These are phyloP conservation scores for Arion vulgaris DNA, from an alignment of 1,140 invertebrate genomes.

Conservation along the genomic window DNA sequence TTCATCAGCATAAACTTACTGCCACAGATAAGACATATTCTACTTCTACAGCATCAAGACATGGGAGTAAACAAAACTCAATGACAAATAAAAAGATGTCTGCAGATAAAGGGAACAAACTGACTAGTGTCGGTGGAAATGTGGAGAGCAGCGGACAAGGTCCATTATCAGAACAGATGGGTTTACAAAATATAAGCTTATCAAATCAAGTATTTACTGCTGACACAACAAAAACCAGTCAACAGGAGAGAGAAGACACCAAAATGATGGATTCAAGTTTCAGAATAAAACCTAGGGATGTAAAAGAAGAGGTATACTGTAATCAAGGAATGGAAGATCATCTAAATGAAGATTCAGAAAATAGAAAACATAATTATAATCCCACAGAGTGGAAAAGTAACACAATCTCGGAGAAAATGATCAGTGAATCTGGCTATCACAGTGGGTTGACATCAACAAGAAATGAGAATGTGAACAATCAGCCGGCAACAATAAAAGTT, in stretches of 20 bases:
- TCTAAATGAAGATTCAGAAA: neutral
- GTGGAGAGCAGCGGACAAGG: neutral
- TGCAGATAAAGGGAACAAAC: neutral
- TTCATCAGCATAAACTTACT: neutral
- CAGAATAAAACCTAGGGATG: neutral
- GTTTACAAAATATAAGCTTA: neutral
- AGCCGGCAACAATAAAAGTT: neutral
- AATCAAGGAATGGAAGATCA: neutral
- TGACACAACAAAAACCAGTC: neutral
- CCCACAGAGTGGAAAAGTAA: neutral
- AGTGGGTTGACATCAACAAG: neutral
- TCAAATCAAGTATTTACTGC: neutral
- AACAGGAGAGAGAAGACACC: neutral
- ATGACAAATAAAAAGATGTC: neutral
- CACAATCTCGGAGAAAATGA: neutral
- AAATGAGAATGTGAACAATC: neutral
- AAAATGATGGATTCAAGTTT: neutral
- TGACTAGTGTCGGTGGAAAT: neutral
- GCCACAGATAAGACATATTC: neutral
- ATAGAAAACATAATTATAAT: neutral
- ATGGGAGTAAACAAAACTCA: neutral
- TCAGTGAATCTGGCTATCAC: neutral
- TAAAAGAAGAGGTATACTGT: neutral
- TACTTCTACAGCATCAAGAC: neutral
- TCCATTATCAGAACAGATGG: neutral